Evolutionary conservation across 2,113 vertebrate genomes (phyloP).

Genomic region (Pollachius pollachius): DNA sequence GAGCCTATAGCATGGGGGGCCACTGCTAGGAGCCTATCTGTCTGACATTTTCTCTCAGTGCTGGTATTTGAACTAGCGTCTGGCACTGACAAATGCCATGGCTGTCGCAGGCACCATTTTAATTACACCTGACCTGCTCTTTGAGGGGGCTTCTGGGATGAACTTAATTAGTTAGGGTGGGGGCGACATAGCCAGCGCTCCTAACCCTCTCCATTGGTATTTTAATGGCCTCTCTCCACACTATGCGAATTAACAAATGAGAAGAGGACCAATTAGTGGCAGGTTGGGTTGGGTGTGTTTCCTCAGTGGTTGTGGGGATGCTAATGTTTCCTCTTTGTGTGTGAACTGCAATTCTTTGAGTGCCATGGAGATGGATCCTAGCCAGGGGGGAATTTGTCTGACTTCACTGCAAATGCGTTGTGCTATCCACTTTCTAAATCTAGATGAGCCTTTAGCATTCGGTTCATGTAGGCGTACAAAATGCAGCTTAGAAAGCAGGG

Average conservation of each 20-base stretch:
- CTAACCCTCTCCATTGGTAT: slow-evolving; percentile 47
- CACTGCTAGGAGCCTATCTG: slow-evolving; percentile 73
- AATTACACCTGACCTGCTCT: slow-evolving; percentile 88
- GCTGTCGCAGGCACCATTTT: slow-evolving; percentile 89
- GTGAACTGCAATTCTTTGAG: slow-evolving; percentile 25
- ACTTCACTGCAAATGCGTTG: too few species aligned
- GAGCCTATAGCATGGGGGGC: slow-evolving; percentile 17
- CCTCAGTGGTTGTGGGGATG: neutral
- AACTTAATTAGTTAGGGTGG: slow-evolving; percentile 87
- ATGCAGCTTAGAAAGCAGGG: slow-evolving; percentile 7
- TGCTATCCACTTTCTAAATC: too few species aligned
- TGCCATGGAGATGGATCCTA: too few species aligned
- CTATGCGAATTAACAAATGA: slow-evolving; percentile 46
- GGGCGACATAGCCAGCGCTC: slow-evolving; percentile 41
- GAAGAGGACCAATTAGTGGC: slow-evolving; percentile 21
- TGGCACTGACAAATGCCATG: slow-evolving; percentile 92
- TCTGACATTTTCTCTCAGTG: slow-evolving; percentile 95
- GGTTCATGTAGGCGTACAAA: too few species aligned
- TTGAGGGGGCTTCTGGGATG: slow-evolving; percentile 74
- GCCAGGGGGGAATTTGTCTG: too few species aligned
- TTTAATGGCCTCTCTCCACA: slow-evolving; percentile 51
- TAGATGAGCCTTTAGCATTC: too few species aligned
- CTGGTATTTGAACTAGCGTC: slow-evolving; percentile 91
- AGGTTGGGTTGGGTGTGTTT: slow-evolving; percentile 13
- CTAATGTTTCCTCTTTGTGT: slow-evolving; percentile 32